phyloP scores from a whole-genome alignment of 2,797 vertebrate genomes.

The Chiloscyllium punctatum region DNA sequence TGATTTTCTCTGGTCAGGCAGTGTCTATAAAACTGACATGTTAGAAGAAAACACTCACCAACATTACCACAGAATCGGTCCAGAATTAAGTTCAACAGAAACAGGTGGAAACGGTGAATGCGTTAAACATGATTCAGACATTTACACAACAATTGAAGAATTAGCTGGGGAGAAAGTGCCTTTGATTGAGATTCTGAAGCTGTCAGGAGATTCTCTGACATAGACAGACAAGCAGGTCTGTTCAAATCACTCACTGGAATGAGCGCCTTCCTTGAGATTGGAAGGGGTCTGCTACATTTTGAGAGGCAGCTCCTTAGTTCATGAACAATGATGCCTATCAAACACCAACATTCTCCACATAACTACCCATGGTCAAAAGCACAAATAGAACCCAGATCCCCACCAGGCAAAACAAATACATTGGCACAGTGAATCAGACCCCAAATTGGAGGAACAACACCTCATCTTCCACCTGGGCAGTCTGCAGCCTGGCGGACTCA shows the following conservation, averaged over 20 bases:
- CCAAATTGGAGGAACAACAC: too few relatives aligned
- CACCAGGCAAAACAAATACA: background rate
- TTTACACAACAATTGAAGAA: constrained; percentile 3
- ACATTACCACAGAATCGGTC: background rate
- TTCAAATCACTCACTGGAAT: background rate
- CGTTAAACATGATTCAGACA: background rate
- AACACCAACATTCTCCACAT: background rate
- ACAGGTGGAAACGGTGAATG: too few relatives aligned
- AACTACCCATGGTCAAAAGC: background rate
- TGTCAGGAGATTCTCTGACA: background rate
- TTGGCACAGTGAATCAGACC: too few relatives aligned
- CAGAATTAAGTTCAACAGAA: background rate
- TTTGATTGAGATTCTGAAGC: background rate
- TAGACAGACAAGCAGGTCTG: background rate
- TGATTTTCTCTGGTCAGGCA: background rate
- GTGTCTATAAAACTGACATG: background rate
- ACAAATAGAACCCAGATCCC: background rate
- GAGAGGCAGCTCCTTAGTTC: background rate
- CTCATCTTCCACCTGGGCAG: too few relatives aligned
- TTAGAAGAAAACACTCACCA: background rate
- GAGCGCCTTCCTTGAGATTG: too few relatives aligned
- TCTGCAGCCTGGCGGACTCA: too few relatives aligned
- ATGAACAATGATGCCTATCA: background rate
- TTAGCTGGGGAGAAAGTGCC: background rate
- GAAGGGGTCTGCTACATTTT: background rate